Evolutionary conservation across 2,113 vertebrate genomes (phyloP), one percentile per base, ranked within the genome.

Genomic region (Castor canadensis): DNA sequence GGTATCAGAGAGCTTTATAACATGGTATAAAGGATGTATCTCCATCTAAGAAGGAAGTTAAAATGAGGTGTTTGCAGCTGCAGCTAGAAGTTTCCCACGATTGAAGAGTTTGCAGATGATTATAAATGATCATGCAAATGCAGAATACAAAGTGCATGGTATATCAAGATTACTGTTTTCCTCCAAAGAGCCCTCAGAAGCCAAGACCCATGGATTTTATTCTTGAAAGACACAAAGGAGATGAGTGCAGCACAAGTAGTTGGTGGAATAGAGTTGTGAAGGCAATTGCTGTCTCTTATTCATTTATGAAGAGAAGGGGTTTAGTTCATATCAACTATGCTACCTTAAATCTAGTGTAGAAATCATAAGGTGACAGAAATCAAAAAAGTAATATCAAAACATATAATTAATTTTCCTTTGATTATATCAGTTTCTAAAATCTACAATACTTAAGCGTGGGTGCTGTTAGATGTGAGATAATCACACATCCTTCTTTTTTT

Each of bases 141-240:
- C 76, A 80, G 40, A 7, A 86, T 3, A n/a, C 6, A 95, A 64
- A 2, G 1, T 35, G 9, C 38, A 19, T 32, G 10, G 38, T 28
- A 13, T 91, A 94, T n/a, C n/a, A n/a, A n/a, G n/a, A n/a, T n/a
- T n/a, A n/a, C 80, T 43, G 1, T 30, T 83, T 87, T 56, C 95
- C 32, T 22, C 73, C 66, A 38, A 80, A 87, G 4, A 0, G 32
- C 86, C 92, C 11, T 58, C 43, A 11, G 12, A 83, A 94, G 93
- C 43, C 3, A 54, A 17, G 22, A 3, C 0, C 54, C 80, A 24
- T 19, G 82, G 6, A 56, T 3, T 35, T 49, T 62, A 88, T 62
- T 30, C 5, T 56, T 15, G 20, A 35, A 87, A 79, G 35, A 56
- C 32, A 92, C 91, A 32, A 0, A 43, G 24, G 28, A 13, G 30